Evolutionary conservation across 2,888 invertebrate species (phyloP), one percentile per base, ranked within the genome.

Genomic region (Anodontia alba): DNA sequence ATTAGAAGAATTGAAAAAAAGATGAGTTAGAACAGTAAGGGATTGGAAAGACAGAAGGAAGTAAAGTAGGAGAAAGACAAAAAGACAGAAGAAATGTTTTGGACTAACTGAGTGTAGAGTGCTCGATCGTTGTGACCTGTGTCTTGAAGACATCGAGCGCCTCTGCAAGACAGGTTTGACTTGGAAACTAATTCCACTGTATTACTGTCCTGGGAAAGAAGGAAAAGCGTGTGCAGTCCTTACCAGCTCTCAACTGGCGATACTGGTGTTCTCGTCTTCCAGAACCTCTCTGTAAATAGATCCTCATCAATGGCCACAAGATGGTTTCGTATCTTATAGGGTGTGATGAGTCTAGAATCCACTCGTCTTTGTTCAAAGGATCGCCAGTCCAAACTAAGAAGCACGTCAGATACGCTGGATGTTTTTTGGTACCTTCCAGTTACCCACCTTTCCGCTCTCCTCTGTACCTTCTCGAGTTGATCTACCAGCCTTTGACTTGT

Each of bases 141-240:
- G 23, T 29, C 57, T 57, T 57, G 57, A 57, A 57, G 29, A 29
- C 10, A 20, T 57, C 57, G 10, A 57, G 57, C 57, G 42, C 7
- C 29, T 57, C 57, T 10, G 57, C 29, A 8, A 57, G 57, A 20
- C 57, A 57, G 57, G 57, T 26, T 29, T 57, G 23, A n/a, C 7
- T 57, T 8, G 57, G 57, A 26, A 38, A 12, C 38, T 57, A n/a
- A n/a, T 57, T 57, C 57, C 38, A 38, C 38, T 38, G 57, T 12
- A 38, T 38, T 26, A 57, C 57, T 57, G 57, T 57, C 57, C 57
- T 57, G n/a, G n/a, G n/a, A n/a, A n/a, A n/a, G n/a, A n/a, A n/a
- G n/a, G n/a, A n/a, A n/a, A n/a, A n/a, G n/a, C 57, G 57, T n/a
- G 57, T 57, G 20, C 20, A 57, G 23, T 57, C 57, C 29, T 57